Evolutionary conservation across 2,888 invertebrate genomes (phyloP), one percentile per base, ranked within the genome.

Genomic region (Drosophila stalkeri): DNA sequence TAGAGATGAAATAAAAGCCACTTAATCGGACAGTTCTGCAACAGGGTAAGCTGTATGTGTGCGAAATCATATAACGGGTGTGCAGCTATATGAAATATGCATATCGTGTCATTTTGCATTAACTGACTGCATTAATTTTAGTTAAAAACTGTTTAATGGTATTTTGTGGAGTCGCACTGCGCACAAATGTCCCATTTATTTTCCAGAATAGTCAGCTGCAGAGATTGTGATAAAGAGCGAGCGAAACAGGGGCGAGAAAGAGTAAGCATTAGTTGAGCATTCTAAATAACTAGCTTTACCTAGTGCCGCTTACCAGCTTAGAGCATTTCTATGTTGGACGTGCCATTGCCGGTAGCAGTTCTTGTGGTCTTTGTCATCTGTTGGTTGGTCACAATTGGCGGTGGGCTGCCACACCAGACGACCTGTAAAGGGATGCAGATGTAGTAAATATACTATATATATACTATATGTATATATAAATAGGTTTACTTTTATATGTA

Each of bases 291-390:
- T 18, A 1, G n/a, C 14, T 18, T 37, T 20, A 44, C 44, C 7
- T n/a, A 35, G 20, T 12, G 23, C 9, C 23, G 35, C 57, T 61
- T 52, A 83, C 77, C 82, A 71, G 61, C 66, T 93, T 93, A 93
- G 79, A 93, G 92, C 90, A 93, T 92, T 80, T 93, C 93, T 75
- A 91, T 91, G 78, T 93, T 93, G 80, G 93, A 93, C 51, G 92
- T 95, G 16, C 96, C 96, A 90, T 95, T 95, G 84, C 96, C 96
- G 57, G 94, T 94, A 18, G 86, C 84, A 60, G 96, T 95, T 67
- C 96, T 93, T 4, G 96, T 96, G 0, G 96, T 95, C 91, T 95
- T 96, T 46, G 96, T 96, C 31, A 94, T 93, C 75, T 93, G 92
- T 68, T 92, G 92, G 72, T 91, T 91, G 75, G 91, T 90, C 62